Evolutionary conservation across 2,113 vertebrate genomes (phyloP), one percentile per base, ranked within the genome.

Genomic region (Cephalopholis sonnerati): DNA sequence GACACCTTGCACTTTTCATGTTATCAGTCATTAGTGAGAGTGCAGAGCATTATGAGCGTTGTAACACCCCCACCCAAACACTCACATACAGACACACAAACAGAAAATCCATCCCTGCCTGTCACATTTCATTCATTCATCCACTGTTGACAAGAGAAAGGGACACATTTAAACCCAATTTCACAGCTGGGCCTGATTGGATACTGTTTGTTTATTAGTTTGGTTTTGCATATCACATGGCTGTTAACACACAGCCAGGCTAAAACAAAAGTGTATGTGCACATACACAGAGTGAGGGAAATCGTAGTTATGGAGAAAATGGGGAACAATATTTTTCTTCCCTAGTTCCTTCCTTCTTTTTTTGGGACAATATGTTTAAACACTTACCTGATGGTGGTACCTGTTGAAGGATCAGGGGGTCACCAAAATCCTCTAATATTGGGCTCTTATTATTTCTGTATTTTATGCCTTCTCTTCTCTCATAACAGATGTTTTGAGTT

Each of bases 21-120:
- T 90, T 91, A 89, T 93, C 86, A 81, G 86, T 92, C 89, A 94
- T 90, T 89, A 90, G 72, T 25, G 78, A 78, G 81, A 91, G 90
- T 84, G 87, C 74, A 83, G 62, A 74, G 71, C 69, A 83, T 90
- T 85, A 90, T 86, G 81, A 77, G 65, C 59, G 83, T 83, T 76
- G 55, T 78, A 80, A 90, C 85, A 83, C 74, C 65, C 53, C 25
- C 24, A 20, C 39, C 44, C 39, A 46, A 22, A 65, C 63, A 18
- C 50, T 18, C 25, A 36, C 41, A 44, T 17, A 29, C 18, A 13
- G 18, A 55, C 32, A 24, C 7, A 58, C 61, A 70, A 59, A 25
- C 25, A 53, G 9, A 58, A 32, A 68, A 86, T 73, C 48, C 55
- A 83, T 46, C 65, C 41, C 44, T 36, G 70, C 70, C 64, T 68